These are phyloP conservation scores for Zonotrichia albicollis DNA, from an alignment of 2,797 vertebrate genomes.

Conservation along the genomic window DNA sequence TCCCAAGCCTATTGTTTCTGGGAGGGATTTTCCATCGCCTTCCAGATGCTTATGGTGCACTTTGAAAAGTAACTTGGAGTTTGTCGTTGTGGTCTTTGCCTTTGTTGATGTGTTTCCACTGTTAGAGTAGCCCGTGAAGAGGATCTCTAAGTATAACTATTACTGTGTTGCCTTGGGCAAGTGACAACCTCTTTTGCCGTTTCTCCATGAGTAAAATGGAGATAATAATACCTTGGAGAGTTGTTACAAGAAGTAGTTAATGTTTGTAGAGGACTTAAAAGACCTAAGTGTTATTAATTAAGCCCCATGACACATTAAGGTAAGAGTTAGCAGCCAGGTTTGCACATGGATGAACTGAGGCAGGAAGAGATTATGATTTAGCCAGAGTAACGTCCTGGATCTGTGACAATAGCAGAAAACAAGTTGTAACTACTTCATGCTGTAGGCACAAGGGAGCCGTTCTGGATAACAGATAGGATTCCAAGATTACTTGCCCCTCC, in stretches of 20 bases:
- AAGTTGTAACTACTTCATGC: constrained; percentile 53
- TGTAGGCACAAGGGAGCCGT: constrained; percentile 36
- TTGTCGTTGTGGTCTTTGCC: not conserved
- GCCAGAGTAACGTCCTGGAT: constrained; percentile 34
- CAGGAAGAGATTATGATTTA: constrained; percentile 42
- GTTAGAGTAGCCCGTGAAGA: not conserved
- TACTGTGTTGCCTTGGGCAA: constrained; percentile 17
- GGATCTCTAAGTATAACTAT: not conserved
- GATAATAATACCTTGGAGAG: constrained; percentile 56
- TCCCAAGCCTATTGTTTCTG: not conserved
- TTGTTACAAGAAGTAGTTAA: constrained; percentile 55
- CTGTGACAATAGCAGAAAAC: constrained; percentile 54
- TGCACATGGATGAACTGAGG: constrained; percentile 46
- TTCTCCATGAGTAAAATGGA: constrained; percentile 34
- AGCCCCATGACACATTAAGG: constrained; percentile 59
- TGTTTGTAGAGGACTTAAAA: constrained; percentile 60
- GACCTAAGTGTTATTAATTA: constrained; percentile 59
- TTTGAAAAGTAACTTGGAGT: not conserved
- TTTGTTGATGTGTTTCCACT: not conserved
- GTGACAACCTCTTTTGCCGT: constrained; percentile 13
- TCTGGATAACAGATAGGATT: not conserved
- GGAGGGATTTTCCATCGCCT: not conserved
- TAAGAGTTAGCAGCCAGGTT: constrained; percentile 46
- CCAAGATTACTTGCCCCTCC: constrained; percentile 30
- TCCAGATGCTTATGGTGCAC: not conserved